Base-by-base conservation (phyloP, 30 jellyfish, hydroid and myxozoan genomes). In the Aurelia coerulea region DNA sequence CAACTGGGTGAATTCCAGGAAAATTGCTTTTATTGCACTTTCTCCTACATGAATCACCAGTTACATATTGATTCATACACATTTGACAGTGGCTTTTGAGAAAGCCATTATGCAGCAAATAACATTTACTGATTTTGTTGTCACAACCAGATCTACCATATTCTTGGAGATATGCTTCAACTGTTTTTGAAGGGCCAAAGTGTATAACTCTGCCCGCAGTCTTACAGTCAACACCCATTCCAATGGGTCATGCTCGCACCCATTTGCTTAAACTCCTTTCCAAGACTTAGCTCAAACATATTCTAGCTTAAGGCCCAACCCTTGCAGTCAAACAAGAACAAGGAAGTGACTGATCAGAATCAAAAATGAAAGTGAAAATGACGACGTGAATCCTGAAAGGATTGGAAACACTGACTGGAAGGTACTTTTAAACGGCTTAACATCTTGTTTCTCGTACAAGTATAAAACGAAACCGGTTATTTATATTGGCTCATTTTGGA, bases 161-260 rank as follows among this genome's bases (percentile, higher is more conserved):
- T 51, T 73, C 84, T 42, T 73, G 68, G 23, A 73, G 49, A 73
- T 73, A 1, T 41, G 84, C 68, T 42, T 73, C 71, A 50, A 73
- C 1, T 12, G 1, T 29, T 29, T 41, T 35, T 29, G 77, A 42
- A 18, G 84, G 84, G 34, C 84, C 84, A 73, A 73, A 73, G 33
- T 73, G 84, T 31, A 73, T 50, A 12, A 73, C 49, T 50, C 84
- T 41, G n/a, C 49, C 1, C 71, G 2, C 84, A 73, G 18, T 51
- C 33, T 73, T 73, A 73, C 84, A 73, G 49, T 73, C 84, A 62
- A 62, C 73, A 16, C 73, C 73, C 84, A 1, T 73, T 73, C 84
- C 84, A 39, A 29, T 62, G 73, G 73, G 29, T 23, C 29, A 56
- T 1, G 9, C 32, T 11, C 15, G 42, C 29, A 6, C 17, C 63